phyloP scores from a whole-genome alignment of 2,797 vertebrate species.

The Natrix natrix region DNA sequence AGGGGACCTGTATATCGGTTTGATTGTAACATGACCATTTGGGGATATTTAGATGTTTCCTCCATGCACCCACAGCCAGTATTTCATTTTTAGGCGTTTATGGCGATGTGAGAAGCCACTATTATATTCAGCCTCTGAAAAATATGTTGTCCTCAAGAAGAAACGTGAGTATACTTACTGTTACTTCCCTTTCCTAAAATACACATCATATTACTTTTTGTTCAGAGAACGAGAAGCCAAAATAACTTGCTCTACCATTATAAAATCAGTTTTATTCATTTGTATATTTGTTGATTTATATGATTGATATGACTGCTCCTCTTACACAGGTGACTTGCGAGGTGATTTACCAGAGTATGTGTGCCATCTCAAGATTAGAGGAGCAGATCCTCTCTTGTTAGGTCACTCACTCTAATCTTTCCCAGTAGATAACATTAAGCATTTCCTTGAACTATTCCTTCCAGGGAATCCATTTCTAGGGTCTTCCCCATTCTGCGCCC shows the following conservation, averaged over 20 bases:
- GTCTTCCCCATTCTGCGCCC: neutral
- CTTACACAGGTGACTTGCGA: neutral
- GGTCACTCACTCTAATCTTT: neutral
- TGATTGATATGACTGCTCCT: neutral
- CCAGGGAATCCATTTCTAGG: neutral
- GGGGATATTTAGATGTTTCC: slow-evolving; percentile 4
- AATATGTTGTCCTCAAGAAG: slow-evolving; percentile 66
- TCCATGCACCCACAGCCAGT: neutral
- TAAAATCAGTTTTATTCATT: neutral
- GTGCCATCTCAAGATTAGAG: neutral
- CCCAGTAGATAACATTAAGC: neutral
- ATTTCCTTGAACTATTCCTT: neutral
- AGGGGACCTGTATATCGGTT: neutral
- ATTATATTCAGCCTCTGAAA: slow-evolving; percentile 61
- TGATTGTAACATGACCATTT: neutral
- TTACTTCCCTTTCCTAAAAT: neutral
- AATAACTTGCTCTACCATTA: neutral
- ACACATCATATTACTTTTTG: neutral
- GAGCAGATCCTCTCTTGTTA: neutral
- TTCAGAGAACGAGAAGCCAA: neutral
- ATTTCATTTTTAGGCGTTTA: slow-evolving; percentile 59
- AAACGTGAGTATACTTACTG: slow-evolving; percentile 73
- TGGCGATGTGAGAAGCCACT: slow-evolving; percentile 78
- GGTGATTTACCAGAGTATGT: neutral
- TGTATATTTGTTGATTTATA: neutral